A percentile compares a stretch with the other conserved stretches of the same genome.
phyloP scores from a whole-genome alignment of 2,113 vertebrate species.

The Lipophrys pholis region DNA sequence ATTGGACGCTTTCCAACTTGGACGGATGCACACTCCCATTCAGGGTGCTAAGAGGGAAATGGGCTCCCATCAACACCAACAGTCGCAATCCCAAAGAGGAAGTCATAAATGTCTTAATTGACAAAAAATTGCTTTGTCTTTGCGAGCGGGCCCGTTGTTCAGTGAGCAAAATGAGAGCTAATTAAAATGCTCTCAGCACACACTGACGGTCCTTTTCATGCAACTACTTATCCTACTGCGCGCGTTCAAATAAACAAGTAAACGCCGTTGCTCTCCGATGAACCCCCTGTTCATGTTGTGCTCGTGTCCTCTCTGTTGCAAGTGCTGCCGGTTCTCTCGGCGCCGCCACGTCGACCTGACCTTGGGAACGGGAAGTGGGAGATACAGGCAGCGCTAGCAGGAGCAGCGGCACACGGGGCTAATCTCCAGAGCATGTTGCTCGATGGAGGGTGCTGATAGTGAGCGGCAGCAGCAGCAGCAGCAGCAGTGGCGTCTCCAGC shows the following conservation, averaged over 20 bases:
- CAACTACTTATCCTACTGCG: slow-evolving; percentile 53
- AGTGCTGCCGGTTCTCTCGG: neutral
- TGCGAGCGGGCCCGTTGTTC: slow-evolving; percentile 58
- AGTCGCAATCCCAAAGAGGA: slow-evolving; percentile 21
- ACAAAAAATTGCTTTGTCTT: slow-evolving; percentile 73
- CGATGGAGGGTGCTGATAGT: slow-evolving; percentile 66
- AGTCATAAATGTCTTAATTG: slow-evolving; percentile 74
- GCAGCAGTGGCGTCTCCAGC: slow-evolving; percentile 37
- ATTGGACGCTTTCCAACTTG: slow-evolving; percentile 64
- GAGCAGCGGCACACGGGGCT: slow-evolving; percentile 54
- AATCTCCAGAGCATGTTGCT: slow-evolving; percentile 70
- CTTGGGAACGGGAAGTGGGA: slow-evolving; percentile 68
- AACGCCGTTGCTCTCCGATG: slow-evolving; percentile 40
- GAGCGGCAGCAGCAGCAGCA: slow-evolving; percentile 30
- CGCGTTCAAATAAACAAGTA: slow-evolving; percentile 60
- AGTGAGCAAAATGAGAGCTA: slow-evolving; percentile 58
- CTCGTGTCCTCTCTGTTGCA: slow-evolving; percentile 13
- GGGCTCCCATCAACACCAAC: slow-evolving; percentile 49
- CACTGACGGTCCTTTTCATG: slow-evolving; percentile 53
- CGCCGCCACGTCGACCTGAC: slow-evolving; percentile 53
- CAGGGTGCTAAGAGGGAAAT: slow-evolving; percentile 31
- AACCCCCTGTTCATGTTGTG: slow-evolving; percentile 51
- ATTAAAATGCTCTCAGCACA: slow-evolving; percentile 76
- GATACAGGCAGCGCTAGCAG: slow-evolving; percentile 39
- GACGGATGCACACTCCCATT: slow-evolving; percentile 25